phyloP scores from a whole-genome alignment of 2,888 invertebrate species.

The Cosmia pyralina region DNA sequence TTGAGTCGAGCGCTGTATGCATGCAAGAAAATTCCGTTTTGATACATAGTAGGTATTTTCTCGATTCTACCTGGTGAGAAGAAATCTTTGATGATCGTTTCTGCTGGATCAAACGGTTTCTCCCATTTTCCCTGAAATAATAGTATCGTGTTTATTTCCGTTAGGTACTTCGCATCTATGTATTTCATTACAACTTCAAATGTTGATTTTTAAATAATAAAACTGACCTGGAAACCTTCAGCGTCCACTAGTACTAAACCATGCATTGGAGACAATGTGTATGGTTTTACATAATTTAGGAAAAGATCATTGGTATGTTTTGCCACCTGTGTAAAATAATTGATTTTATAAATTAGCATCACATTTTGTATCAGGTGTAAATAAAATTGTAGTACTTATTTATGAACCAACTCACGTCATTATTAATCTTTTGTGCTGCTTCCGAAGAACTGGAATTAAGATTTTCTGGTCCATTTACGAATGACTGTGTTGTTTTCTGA shows the following conservation, averaged over 20 bases:
- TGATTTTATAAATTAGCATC: background rate
- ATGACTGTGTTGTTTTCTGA: conserved; percentile 32
- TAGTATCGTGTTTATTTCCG: background rate
- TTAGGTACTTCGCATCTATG: background rate
- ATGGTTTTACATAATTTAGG: conserved; percentile 21
- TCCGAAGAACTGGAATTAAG: conserved; percentile 45
- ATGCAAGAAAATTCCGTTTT: background rate
- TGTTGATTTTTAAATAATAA: background rate
- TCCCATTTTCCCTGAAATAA: conserved; percentile 48
- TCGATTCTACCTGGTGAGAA: background rate
- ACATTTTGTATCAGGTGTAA: background rate
- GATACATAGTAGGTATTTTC: conserved; percentile 21
- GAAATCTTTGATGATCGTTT: conserved; percentile 20
- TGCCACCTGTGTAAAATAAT: conserved; percentile 34
- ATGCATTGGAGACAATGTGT: background rate
- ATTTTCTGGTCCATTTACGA: conserved; percentile 48
- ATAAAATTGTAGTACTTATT: background rate
- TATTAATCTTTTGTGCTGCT: conserved; percentile 56
- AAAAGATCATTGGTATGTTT: conserved; percentile 25
- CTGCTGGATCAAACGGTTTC: conserved; percentile 24
- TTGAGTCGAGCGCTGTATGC: conserved; percentile 3
- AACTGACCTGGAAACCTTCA: conserved; percentile 33
- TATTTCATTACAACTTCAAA: background rate
- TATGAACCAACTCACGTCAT: conserved; percentile 37
- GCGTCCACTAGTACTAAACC: conserved; percentile 46